phyloP scores from a whole-genome alignment of 2,797 vertebrate species.

The Setipinna tenuifilis region DNA sequence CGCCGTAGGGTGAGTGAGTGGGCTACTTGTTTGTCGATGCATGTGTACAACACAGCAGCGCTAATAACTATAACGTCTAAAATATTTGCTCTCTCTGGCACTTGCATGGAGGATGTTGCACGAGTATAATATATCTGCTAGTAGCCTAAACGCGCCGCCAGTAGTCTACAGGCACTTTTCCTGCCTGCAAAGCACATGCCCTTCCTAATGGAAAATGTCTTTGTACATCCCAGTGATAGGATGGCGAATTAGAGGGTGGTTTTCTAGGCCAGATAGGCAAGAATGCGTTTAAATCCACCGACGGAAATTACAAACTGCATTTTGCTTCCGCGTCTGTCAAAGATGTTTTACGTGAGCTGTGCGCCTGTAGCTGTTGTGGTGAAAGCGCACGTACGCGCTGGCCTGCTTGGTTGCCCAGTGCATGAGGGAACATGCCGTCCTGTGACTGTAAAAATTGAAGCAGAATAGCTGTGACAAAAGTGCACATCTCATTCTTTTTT shows the following conservation, averaged over 20 bases:
- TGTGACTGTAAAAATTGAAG: background rate
- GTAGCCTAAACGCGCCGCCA: too few relatives aligned
- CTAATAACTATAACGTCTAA: background rate
- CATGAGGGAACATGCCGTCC: conserved; percentile 2
- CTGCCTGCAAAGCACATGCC: background rate
- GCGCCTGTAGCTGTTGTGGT: conserved; percentile 27
- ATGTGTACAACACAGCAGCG: background rate
- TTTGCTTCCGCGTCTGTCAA: background rate
- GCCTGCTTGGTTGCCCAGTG: background rate
- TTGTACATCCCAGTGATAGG: background rate
- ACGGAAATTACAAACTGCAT: background rate
- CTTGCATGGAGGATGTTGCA: background rate
- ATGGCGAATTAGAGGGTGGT: background rate
- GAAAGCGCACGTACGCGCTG: conserved; percentile 46
- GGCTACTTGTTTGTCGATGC: background rate
- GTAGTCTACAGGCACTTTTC: background rate
- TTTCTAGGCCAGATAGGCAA: background rate
- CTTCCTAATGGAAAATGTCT: conserved; percentile 26
- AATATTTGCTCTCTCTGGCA: background rate
- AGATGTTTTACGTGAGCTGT: conserved; percentile 10
- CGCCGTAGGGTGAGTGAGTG: conserved; percentile 66
- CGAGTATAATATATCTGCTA: background rate
- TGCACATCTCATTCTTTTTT: background rate
- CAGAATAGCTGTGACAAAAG: background rate
- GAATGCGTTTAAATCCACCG: background rate